Evolutionary conservation across 2,888 invertebrate species (phyloP), one percentile per base, ranked within the genome.

Genomic region (Nomada hirtipes): DNA sequence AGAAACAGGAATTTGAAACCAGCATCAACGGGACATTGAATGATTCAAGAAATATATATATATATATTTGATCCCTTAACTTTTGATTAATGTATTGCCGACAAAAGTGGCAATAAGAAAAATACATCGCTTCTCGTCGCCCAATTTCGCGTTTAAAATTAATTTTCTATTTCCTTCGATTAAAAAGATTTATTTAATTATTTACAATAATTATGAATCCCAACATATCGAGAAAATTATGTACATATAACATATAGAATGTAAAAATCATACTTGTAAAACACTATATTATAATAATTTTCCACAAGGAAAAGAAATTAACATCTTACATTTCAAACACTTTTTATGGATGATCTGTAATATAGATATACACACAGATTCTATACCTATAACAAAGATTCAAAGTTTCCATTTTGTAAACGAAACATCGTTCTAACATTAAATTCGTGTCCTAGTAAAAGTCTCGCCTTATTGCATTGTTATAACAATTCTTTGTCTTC

Each of bases 1-100:
- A 9, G 84, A 84, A 65, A 57, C 15, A 26, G 78, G 68, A 50
- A 52, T 80, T 44, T 80, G 29, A 80, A 47, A 20, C 9, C 11
- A 18, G 0, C 1, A 52, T 18, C 20, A 26, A 23, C 15, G 1
- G 15, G n/a, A 23, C 29, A 29, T 69, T 29, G 18, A 52, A 29
- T 57, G 7, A 42, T 69, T 71, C 18, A 71, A 29, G 36, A 13
- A 61, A 50, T 73, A 47, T 61, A 52, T 11, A 61, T 63, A 78
- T 76, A 65, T 26, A 26, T 71, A 78, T 76, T 65, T 76, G 67
- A 60, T 53, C 44, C 26, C 72, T 69, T 0, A 67, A 53, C n/a
- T 72, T 79, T 67, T 68, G 20, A 71, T 52, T 47, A 61, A 67
- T 79, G 57, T 79, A 68, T 29, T 20, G n/a, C 50, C n/a, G 55